phyloP scores from a whole-genome alignment of 2,888 invertebrate species.

The Chloroclystis v-ata region DNA sequence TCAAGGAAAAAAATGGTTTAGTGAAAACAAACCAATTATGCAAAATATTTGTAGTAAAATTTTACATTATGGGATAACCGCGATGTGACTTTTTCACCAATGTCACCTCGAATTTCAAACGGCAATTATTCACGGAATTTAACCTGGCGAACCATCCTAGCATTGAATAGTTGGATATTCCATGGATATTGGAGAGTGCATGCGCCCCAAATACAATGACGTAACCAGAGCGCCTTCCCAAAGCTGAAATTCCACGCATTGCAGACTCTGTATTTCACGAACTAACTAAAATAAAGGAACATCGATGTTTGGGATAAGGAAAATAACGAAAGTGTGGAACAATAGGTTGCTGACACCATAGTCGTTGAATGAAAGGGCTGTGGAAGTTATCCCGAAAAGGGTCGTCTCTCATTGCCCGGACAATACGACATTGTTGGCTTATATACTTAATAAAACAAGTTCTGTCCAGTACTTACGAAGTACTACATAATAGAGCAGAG shows the following conservation, averaged over 20 bases:
- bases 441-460: conserved; percentile 36
- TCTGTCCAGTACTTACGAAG: conserved; percentile 10
- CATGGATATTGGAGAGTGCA: neutral
- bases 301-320: conserved; percentile 53
- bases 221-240: neutral
- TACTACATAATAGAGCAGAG: neutral
- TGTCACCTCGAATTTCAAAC: neutral
- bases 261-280: neutral
- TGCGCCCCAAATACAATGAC: neutral
- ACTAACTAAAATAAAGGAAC: conserved; percentile 28
- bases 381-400: conserved; percentile 44
- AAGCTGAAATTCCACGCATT: neutral
- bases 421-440: conserved; percentile 50
- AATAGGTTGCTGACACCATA: conserved; percentile 43
- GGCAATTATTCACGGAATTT: neutral
- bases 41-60: neutral
- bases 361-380: conserved; percentile 46
- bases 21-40: neutral
- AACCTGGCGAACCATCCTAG: neutral
- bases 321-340: conserved; percentile 44
- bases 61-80: too few species aligned
- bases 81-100: neutral
- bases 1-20: too few species aligned
- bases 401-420: conserved; percentile 40
- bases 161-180: neutral